A percentile compares a stretch with the other conserved stretches of the same genome.
phyloP scores from a whole-genome alignment of 64 coral and sea anemone species.

The Pocillopora verrucosa region DNA sequence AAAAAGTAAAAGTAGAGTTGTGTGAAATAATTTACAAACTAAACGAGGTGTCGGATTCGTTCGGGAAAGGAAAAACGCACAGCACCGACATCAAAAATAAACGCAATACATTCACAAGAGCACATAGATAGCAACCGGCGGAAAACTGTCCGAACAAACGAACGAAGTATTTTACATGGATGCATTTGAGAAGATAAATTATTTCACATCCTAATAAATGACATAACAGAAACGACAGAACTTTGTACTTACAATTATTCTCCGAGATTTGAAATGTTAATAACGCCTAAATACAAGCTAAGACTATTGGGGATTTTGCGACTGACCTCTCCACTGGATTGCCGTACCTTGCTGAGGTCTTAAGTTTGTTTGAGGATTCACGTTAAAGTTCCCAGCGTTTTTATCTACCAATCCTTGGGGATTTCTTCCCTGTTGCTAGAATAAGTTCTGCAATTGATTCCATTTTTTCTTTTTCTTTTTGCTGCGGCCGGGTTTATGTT shows the following conservation, averaged over 20 bases:
- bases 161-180: no score
- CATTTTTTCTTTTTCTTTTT: no score
- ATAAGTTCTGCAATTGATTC: no score
- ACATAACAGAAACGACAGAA: no score
- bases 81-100: no score
- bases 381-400: neutral
- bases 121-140: neutral
- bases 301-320: neutral
- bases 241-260: no score
- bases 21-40: neutral
- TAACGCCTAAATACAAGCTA: neutral
- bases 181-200: no score
- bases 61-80: no score
- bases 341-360: neutral
- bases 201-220: no score
- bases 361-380: slow-evolving; percentile 15
- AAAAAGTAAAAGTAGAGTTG: neutral
- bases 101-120: neutral
- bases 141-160: neutral
- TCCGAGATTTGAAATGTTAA: neutral
- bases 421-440: no score
- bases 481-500: no score
- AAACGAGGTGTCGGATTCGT: neutral
- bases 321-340: neutral
- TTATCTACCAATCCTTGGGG: neutral